Evolutionary conservation across 2,888 invertebrate genomes (phyloP).

Genomic region (Bhutanitis thaidina): DNA sequence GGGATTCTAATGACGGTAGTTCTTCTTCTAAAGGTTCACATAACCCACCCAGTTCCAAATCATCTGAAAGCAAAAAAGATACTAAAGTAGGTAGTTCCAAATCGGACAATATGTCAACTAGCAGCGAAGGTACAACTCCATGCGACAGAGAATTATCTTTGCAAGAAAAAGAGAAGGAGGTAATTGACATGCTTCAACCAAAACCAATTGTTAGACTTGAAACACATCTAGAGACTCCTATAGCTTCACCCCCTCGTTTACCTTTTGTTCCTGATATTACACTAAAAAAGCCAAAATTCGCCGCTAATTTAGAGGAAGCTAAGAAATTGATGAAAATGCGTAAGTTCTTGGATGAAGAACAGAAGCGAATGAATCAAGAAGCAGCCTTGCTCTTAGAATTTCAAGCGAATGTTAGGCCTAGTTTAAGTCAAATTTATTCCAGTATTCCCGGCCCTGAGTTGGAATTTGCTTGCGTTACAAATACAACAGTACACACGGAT

Average conservation of each 20-base stretch:
- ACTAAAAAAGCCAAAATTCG: conserved; percentile 84
- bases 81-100: conserved; percentile 65
- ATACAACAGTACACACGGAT: conserved; percentile 25
- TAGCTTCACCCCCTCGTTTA: conserved; percentile 53
- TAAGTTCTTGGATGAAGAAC: conserved; percentile 82
- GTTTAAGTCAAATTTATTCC: conserved; percentile 70
- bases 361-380: conserved; percentile 76
- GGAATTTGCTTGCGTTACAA: conserved; percentile 65
- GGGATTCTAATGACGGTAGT: conserved; percentile 89
- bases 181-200: conserved; percentile 31
- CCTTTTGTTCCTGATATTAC: conserved; percentile 72
- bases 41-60: conserved; percentile 52
- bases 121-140: conserved; percentile 72
- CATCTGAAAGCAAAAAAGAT: conserved; percentile 57
- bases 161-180: conserved; percentile 34
- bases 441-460: conserved; percentile 71
- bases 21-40: conserved; percentile 72
- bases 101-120: conserved; percentile 65
- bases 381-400: conserved; percentile 69
- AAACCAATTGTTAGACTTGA: conserved; percentile 61
- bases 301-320: conserved; percentile 84
- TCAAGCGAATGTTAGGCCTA: conserved; percentile 71
- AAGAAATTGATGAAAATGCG: conserved; percentile 83
- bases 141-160: conserved; percentile 65
- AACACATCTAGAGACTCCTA: conserved; percentile 58